Evolutionary conservation across 1,140 invertebrate genomes (phyloP), one percentile per base, ranked within the genome.

Genomic region (Acromyrmex charruanus): DNA sequence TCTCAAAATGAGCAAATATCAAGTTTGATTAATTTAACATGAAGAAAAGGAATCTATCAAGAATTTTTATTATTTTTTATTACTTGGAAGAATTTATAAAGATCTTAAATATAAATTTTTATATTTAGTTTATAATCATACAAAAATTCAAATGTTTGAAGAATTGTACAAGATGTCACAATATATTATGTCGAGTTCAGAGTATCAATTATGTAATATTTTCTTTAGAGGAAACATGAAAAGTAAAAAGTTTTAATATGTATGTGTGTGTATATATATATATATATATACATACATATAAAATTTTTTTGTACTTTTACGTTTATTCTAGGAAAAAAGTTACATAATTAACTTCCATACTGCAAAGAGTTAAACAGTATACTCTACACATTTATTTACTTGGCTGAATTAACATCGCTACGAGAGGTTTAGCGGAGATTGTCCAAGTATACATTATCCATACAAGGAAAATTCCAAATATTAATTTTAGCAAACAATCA

Each of bases 381-480:
- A 21, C 9, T 69, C n/a, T 80, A 55, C 12, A 10, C 18, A 6
- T 5, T 71, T 21, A 25, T 25, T 80, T 53, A 44, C 21, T 86
- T 3, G 59, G n/a, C 18, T 39, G 28, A 31, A 87, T 10, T 66
- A 90, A 61, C 3, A n/a, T 7, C 0, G 77, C 61, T 0, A 65
- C 10, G 10, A 18, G 58, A 51, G 55, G 35, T 28, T 87, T 91
- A 21, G 80, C 85, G 0, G 92, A 88, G 2, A 80, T 71, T 0
- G 93, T 87, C 91, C 89, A 94, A 0, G 88, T 91, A 21, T 94
- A 95, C 1, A 94, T 39, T 35, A 93, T 61, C 92, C 94, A 95
- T 2, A 69, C 18, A 5, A 94, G 7, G 0, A 94, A 44, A 10
- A 88, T 44, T 0, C 68, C 69, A 14, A 95, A 88, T 0, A 84